Base-by-base conservation (phyloP, 2,888 invertebrate genomes). In the Lochmaea capreae region DNA sequence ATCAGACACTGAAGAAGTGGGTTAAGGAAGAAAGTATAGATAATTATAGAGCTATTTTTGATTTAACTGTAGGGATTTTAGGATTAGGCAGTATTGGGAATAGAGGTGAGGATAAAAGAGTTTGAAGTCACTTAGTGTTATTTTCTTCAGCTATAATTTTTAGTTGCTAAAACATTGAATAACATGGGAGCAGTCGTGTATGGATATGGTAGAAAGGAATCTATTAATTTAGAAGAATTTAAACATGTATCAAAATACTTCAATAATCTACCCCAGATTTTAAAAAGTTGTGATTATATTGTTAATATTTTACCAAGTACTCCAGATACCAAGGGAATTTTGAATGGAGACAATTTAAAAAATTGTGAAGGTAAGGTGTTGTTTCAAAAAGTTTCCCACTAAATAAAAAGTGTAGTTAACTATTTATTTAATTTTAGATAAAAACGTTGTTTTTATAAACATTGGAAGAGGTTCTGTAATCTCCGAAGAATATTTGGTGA, bases 401-500 rank as follows among this genome's bases (percentile, higher is more conserved):
- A 8, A 39, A 39, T 39, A 39, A 33, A 33, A 33, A 33, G 3
- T 22, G 33, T 33, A 4, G 26, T 33, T 5, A 4, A 14, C 2
- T 69, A 22, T 73, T 63, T 18, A 3, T 59, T 58, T 11, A 52
- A 65, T 77, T 75, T 65, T 68, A 83, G 83, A 83, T 49, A 87
- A 85, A 80, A 79, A 84, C 65, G 81, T 89, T 16, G 86, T 90
- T 52, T 89, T 91, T 77, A 89, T 91, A n/a, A 91, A 91, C 81
- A 86, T 91, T 72, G 91, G 91, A 2, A 84, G 91, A 81, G 90
- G 91, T 49, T 87, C 87, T 75, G 83, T 91, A n/a, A 88, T 91
- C 16, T 85, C 84, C 73, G 90, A 91, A 81, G 77, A 80, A 1
- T 88, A 88, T 76, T 82, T 91, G 46, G 77, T 91, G 6, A 84